A percentile compares a stretch with the other conserved stretches of the same genome.
Evolutionary conservation across 1,140 invertebrate genomes (phyloP).

Genomic region (Amphibalanus amphitrite): DNA sequence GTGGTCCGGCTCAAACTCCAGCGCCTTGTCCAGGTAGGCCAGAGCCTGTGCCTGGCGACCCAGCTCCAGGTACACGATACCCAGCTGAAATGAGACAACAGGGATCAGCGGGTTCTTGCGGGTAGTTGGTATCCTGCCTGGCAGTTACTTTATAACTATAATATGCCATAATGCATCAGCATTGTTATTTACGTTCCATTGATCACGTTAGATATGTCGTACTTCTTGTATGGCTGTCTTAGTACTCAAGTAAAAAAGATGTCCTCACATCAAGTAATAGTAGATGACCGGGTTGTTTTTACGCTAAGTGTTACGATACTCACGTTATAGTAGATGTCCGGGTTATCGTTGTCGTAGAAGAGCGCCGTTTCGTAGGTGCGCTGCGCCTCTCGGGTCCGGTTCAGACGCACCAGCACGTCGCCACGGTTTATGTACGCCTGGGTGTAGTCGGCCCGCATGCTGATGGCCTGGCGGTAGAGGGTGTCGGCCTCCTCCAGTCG

Average conservation of each 20-base stretch:
- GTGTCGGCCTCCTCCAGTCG: slow-evolving; percentile 83
- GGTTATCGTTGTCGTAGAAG: slow-evolving; percentile 82
- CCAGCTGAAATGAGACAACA: slow-evolving; percentile 41
- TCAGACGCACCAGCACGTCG: slow-evolving; percentile 87
- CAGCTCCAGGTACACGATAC: slow-evolving; percentile 83
- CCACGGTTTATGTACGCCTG: slow-evolving; percentile 94
- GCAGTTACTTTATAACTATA: no score
- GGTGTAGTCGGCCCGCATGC: slow-evolving; percentile 92
- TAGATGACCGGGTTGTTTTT: no score
- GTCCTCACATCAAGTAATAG: no score
- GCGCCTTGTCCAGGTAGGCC: slow-evolving; percentile 77
- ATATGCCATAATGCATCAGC: no score
- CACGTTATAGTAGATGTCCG: slow-evolving; percentile 95
- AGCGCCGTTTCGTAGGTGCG: slow-evolving; percentile 85
- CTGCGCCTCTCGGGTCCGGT: slow-evolving; percentile 79
- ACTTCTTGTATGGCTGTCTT: no score
- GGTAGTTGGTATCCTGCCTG: no score
- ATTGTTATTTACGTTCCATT: no score
- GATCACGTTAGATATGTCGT: no score
- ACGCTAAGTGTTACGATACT: slow-evolving; percentile 29
- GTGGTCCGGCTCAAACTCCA: slow-evolving; percentile 84
- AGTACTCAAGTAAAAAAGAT: no score
- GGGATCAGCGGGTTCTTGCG: no score
- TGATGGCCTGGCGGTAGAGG: slow-evolving; percentile 82
- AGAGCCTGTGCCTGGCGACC: slow-evolving; percentile 76